phyloP scores from a whole-genome alignment of 1,140 invertebrate genomes.

The Drosophila lini region DNA sequence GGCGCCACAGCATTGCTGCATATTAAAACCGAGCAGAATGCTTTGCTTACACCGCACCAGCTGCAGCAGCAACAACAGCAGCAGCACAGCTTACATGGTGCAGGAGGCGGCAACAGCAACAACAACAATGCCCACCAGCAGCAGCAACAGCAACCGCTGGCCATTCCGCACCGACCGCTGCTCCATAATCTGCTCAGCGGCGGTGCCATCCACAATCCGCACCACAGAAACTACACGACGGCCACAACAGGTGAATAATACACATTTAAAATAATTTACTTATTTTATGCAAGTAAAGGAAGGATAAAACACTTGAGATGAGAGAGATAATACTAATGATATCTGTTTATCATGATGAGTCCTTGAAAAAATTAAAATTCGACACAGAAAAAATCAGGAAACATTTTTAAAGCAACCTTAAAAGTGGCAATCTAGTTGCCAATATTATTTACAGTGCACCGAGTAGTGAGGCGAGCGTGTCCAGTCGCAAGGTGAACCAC shows the following conservation, averaged over 20 bases:
- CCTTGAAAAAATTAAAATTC: not conserved
- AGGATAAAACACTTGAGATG: not conserved
- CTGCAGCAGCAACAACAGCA: constrained; percentile 74
- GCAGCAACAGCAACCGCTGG: constrained; percentile 67
- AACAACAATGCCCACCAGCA: constrained; percentile 48
- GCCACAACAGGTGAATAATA: constrained; percentile 82
- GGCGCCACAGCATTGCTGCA: constrained; percentile 67
- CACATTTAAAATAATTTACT: not conserved
- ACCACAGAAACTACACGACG: constrained; percentile 84
- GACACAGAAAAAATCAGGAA: not conserved
- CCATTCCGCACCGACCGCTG: constrained; percentile 81
- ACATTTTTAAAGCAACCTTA: not conserved
- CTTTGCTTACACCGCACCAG: constrained; percentile 67
- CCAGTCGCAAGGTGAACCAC: constrained; percentile 63
- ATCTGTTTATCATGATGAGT: not conserved
- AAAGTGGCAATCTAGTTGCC: not conserved
- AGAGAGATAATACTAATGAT: not conserved
- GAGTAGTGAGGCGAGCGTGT: constrained; percentile 33
- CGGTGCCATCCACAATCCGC: constrained; percentile 81
- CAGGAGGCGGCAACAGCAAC: constrained; percentile 56
- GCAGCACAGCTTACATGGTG: constrained; percentile 61
- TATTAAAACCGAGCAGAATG: constrained; percentile 81
- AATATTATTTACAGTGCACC: constrained; percentile 21
- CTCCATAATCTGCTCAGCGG: constrained; percentile 83
- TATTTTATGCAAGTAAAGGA: not conserved